Evolutionary conservation across 2,797 vertebrate genomes (phyloP).

Genomic region (Poeciliopsis turneri): DNA sequence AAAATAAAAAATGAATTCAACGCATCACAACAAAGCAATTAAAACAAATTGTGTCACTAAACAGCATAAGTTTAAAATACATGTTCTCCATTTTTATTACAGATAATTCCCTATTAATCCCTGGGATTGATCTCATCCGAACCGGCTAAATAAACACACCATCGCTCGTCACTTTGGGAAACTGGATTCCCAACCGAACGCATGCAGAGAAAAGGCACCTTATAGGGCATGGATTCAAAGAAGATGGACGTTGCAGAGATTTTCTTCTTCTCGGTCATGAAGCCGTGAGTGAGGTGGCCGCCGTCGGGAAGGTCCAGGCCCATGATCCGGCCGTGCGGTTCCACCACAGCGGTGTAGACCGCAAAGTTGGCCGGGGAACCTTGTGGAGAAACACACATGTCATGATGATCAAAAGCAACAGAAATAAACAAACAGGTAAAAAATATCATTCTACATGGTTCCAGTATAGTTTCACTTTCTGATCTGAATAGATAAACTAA

Average conservation of each 20-base stretch:
- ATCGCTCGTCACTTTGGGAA: neutral
- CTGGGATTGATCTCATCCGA: no score
- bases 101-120: neutral
- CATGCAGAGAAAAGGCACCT: conserved; percentile 76
- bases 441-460: neutral
- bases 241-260: conserved; percentile 97
- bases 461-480: neutral
- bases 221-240: conserved; percentile 99
- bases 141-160: neutral
- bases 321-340: conserved; percentile 97
- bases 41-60: neutral
- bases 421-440: neutral
- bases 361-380: conserved; percentile 97
- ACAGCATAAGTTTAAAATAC: neutral
- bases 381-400: conserved; percentile 53
- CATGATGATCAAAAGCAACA: neutral
- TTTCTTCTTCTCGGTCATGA: conserved; percentile 98
- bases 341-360: conserved; percentile 92
- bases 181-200: neutral
- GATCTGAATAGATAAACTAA: neutral
- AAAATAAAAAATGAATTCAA: neutral
- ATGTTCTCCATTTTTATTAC: neutral
- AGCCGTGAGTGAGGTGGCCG: conserved; percentile 95
- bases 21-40: neutral
- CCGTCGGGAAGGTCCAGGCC: conserved; percentile 96